Evolutionary conservation across 2,888 invertebrate genomes (phyloP).

Genomic region (Prosapia bicincta): DNA sequence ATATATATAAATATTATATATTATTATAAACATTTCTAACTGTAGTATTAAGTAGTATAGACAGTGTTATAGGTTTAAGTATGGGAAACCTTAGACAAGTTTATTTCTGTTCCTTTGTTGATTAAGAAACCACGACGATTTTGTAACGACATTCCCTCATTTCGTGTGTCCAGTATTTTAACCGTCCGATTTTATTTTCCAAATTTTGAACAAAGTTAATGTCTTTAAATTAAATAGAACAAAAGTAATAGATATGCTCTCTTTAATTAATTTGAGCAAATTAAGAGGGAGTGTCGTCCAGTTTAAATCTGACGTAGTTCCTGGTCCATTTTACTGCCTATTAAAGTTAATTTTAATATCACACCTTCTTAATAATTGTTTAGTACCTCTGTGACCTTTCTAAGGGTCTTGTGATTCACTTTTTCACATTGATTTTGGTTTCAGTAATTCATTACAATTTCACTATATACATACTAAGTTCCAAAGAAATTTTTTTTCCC

Average conservation of each 20-base stretch:
- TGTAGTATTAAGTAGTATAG: slow-evolving; percentile 21
- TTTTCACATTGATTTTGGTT: neutral
- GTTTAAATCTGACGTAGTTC: neutral
- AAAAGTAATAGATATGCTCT: neutral
- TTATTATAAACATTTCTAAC: slow-evolving; percentile 40
- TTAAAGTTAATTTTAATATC: neutral
- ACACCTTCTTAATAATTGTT: neutral
- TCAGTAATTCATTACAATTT: neutral
- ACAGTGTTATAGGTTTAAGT: neutral
- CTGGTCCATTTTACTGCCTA: neutral
- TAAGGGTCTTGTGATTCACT: neutral
- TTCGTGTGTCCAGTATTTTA: slow-evolving; percentile 12
- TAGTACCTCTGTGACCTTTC: neutral
- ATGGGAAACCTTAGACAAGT: slow-evolving; percentile 6
- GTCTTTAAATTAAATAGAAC: neutral
- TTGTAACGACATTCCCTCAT: slow-evolving; percentile 6
- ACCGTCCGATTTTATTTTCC: neutral
- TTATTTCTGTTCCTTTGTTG: slow-evolving; percentile 24
- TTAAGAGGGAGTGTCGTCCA: neutral
- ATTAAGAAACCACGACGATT: slow-evolving; percentile 7
- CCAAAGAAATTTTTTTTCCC: neutral
- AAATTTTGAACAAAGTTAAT: neutral
- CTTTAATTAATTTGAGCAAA: neutral
- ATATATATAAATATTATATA: slow-evolving; percentile 23
- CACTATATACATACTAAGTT: neutral